Conservation (phyloP, 2,113 vertebrate species). For the Callorhinus ursinus region DNA sequence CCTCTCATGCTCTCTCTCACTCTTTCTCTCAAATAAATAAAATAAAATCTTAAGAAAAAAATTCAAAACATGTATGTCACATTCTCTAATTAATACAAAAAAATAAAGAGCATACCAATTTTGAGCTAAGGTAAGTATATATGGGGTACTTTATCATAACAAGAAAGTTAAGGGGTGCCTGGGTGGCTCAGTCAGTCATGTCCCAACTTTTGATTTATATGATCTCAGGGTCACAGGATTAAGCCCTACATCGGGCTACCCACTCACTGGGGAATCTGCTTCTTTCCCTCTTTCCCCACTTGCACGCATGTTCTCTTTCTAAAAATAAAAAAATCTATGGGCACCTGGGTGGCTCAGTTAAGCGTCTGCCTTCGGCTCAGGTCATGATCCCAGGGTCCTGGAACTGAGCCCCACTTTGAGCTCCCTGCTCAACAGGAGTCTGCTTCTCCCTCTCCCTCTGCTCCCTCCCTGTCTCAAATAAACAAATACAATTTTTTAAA, state of each 20-base stretch:
- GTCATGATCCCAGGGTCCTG: background rate
- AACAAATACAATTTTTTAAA: too few relatives aligned
- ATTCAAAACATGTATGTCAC: background rate
- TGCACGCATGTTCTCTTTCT: background rate
- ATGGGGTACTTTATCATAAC: background rate
- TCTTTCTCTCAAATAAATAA: too few relatives aligned
- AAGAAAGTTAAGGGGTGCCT: background rate
- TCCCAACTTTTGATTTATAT: background rate
- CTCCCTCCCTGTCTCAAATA: too few relatives aligned
- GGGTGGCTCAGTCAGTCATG: background rate
- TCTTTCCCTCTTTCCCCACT: background rate
- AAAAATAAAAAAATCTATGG: background rate
- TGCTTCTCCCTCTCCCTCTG: background rate
- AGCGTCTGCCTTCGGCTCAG: background rate
- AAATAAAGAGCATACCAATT: background rate
- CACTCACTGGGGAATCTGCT: background rate
- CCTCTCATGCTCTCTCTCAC: too few relatives aligned
- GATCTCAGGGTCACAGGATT: background rate
- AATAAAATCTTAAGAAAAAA: too few relatives aligned
- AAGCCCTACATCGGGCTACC: too few relatives aligned
- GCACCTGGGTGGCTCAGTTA: background rate
- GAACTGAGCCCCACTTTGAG: background rate
- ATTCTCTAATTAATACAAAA: background rate
- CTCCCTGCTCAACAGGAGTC: background rate
- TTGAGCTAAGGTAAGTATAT: slow-evolving; percentile 5